Evolutionary conservation across 2,113 vertebrate genomes (phyloP), one percentile per base, ranked within the genome.

Genomic region (Anhinga rufa): DNA sequence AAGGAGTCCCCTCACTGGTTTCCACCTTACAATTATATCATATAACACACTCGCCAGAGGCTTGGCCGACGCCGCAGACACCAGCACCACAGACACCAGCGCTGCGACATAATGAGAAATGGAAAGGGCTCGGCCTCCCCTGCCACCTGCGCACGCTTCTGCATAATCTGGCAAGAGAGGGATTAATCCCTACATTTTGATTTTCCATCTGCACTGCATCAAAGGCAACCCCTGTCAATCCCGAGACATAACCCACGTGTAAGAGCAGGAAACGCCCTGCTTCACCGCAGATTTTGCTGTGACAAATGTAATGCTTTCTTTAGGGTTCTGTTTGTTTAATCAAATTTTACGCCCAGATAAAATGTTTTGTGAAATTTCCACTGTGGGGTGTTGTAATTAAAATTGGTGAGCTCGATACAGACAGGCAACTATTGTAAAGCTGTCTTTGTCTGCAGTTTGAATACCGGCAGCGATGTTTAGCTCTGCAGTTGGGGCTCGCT

Each of bases 121-220:
- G 79, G 92, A 80, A 49, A 80, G 88, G 93, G 93, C 95, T 84
- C 40, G 42, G 91, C 92, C 82, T 49, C 76, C 52, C 81, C 81
- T 9, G n/a, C 85, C 95, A 96, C 95, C 97, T 97, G 96, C 94
- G 95, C 76, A 1, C 9, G 17, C 60, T 66, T 38, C 91, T n/a
- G 57, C 78, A 42, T 65, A 32, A 82, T 77, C 94, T 66, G 94
- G 74, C 7, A 21, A 60, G 80, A 34, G 61, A 31, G 68, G 91
- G 82, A 90, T 93, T 94, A 86, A 95, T 94, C 90, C 97, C 82
- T 14, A 5, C 84, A 5, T 62, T 95, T 69, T 38, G 68, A 76
- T 88, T 91, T 69, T 86, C 95, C 92, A 95, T 92, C 96, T 95
- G 96, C 81, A 46, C 72, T 12, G 40, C 94, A 86, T 95, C 95